These are phyloP conservation scores for Chromoteleia sp. DNA, from an alignment of 2,888 invertebrate genomes.

Conservation along the genomic window DNA sequence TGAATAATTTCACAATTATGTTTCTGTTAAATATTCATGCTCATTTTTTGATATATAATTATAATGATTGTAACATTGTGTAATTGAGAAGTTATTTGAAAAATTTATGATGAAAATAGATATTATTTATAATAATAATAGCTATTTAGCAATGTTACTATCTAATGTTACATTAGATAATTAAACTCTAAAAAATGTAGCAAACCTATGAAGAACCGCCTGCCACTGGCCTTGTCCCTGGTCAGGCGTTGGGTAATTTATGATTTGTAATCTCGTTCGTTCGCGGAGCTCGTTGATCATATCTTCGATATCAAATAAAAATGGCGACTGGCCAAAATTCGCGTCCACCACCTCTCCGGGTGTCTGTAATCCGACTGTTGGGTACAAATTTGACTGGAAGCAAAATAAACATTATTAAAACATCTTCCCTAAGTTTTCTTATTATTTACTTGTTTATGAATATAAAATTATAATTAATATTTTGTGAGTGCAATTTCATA, in stretches of 20 bases:
- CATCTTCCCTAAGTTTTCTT: not conserved
- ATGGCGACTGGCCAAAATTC: slow-evolving; percentile 99
- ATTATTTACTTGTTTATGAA: no score
- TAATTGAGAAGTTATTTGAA: no score
- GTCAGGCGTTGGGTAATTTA: slow-evolving; percentile 94
- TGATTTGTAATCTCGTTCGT: slow-evolving; percentile 93
- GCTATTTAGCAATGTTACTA: no score
- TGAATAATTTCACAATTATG: no score
- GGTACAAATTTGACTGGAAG: slow-evolving; percentile 96
- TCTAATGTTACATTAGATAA: no score
- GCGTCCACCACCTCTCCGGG: slow-evolving; percentile 99
- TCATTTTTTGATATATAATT: no score
- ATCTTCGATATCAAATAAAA: slow-evolving; percentile 98
- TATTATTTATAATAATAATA: no score
- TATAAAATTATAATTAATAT: no score
- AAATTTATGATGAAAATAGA: no score
- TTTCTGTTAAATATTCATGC: no score
- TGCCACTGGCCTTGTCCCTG: slow-evolving; percentile 95
- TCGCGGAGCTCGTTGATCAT: slow-evolving; percentile 96
- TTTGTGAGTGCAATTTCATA: no score
- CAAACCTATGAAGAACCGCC: slow-evolving; percentile 95
- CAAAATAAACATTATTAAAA: not conserved
- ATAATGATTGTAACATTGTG: no score
- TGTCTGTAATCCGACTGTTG: slow-evolving; percentile 99
- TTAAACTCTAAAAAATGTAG: slow-evolving; percentile 30